phyloP scores from a whole-genome alignment of 1,140 invertebrate species.

The Caenorhabditis elegans region WBcel235 BX284606.5:12223001-12223500 shows the following conservation, averaged over 20 bases:
- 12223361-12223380: too few species aligned
- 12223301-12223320: too few species aligned
- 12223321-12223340: too few species aligned
- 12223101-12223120: conserved; percentile 25
- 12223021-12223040: not conserved
- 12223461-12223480: too few species aligned
- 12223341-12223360: too few species aligned
- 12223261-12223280: not conserved
- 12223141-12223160: not conserved
- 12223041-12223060: not conserved
- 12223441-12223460: too few species aligned
- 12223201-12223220: conserved; percentile 4
- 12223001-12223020: not conserved
- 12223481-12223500: too few species aligned
- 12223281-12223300: not conserved
- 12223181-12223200: not conserved
- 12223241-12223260: not conserved
- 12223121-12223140: not conserved
- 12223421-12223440: too few species aligned
- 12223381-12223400: too few species aligned
- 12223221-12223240: not conserved
- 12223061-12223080: not conserved
- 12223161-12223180: too few species aligned
- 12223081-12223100: conserved; percentile 13
- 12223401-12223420: too few species aligned